Conservation (phyloP, 2,797 vertebrate species). For the Halcyon chelicuti region DNA sequence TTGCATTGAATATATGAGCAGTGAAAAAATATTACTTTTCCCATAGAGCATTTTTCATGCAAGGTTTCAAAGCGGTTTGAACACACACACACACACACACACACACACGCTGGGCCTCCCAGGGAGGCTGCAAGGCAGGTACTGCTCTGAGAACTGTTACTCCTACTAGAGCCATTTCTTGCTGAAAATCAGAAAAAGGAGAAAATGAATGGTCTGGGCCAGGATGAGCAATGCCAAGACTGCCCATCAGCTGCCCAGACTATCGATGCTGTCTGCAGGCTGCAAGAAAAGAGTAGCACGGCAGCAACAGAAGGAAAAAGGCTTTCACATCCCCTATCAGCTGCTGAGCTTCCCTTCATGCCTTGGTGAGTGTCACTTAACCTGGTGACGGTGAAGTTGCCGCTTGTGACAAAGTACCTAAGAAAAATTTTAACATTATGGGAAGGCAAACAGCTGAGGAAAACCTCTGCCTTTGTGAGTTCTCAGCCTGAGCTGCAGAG, state of each 20-base stretch:
- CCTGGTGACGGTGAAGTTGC: not conserved
- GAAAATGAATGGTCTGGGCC: not conserved
- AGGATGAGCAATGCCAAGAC: not conserved
- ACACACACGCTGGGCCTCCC: not conserved
- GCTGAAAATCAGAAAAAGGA: not conserved
- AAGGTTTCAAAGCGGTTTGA: not conserved
- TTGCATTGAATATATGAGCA: conserved; percentile 14
- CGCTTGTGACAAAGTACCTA: not conserved
- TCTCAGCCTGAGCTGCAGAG: not conserved
- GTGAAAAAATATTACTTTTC: conserved; percentile 23
- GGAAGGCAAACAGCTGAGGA: not conserved
- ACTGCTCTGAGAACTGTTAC: not conserved
- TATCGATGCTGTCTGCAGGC: not conserved
- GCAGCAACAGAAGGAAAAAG: not conserved
- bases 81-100: not conserved
- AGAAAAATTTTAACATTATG: not conserved
- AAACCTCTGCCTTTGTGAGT: not conserved
- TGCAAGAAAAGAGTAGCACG: not conserved
- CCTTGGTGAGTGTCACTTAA: not conserved
- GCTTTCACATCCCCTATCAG: not conserved
- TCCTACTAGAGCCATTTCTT: not conserved
- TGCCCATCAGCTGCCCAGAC: not conserved
- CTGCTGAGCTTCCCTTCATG: not conserved
- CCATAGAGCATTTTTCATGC: not conserved
- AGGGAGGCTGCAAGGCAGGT: not conserved